Conservation (phyloP, 2,797 vertebrate species). For the Dicrostonyx torquatus region DNA sequence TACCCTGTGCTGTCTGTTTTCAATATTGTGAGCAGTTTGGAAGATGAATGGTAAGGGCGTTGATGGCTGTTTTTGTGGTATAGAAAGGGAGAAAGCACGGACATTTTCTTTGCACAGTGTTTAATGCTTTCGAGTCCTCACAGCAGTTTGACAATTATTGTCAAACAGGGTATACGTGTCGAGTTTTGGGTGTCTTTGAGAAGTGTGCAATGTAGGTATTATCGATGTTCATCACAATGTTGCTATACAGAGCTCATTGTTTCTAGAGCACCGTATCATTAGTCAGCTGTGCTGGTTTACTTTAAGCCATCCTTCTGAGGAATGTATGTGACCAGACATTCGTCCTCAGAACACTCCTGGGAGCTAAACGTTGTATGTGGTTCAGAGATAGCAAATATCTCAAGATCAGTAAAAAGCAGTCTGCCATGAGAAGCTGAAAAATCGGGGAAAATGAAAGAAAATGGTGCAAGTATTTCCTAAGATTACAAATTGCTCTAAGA, state of each 20-base stretch:
- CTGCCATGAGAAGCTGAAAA: not conserved
- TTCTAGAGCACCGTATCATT: not conserved
- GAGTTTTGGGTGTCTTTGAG: not conserved
- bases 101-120: not conserved
- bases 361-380: not conserved
- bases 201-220: not conserved
- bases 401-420: not conserved
- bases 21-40: not conserved
- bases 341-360: not conserved
- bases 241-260: not conserved
- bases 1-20: not conserved
- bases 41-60: not conserved
- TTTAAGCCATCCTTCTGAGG: not conserved
- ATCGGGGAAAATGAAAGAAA: slow-evolving; percentile 5
- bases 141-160: not conserved
- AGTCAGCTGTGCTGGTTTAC: not conserved
- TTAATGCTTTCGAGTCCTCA: not conserved
- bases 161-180: not conserved
- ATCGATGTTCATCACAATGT: not conserved
- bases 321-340: not conserved
- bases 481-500: slow-evolving; percentile 8
- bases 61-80: not conserved
- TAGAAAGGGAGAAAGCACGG: not conserved
- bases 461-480: not conserved
- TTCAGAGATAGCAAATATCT: not conserved